Conservation (phyloP, 2,797 vertebrate genomes). For the Sus cebifrons region DNA sequence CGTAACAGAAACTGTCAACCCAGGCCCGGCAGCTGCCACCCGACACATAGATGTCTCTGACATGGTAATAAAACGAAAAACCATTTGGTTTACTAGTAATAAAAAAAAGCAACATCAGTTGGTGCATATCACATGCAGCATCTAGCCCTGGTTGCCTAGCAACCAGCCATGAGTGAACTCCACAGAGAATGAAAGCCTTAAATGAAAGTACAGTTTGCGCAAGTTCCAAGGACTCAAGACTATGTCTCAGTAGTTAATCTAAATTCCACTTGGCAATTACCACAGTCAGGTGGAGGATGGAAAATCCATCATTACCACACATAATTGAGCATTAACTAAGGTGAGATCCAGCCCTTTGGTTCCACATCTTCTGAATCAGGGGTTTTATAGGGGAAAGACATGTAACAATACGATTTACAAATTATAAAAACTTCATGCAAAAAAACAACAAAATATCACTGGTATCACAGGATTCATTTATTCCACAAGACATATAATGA, state of each 20-base stretch:
- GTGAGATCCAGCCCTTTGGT: neutral
- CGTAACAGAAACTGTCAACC: slow-evolving; percentile 63
- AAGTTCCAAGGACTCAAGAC: slow-evolving; percentile 82
- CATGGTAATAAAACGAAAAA: slow-evolving; percentile 80
- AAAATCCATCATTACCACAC: slow-evolving; percentile 68
- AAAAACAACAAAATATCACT: slow-evolving; percentile 29
- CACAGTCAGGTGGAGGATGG: slow-evolving; percentile 56
- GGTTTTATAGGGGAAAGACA: neutral
- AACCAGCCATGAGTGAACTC: slow-evolving; percentile 77
- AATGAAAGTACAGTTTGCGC: slow-evolving; percentile 71
- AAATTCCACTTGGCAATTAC: slow-evolving; percentile 80
- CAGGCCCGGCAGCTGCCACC: slow-evolving; percentile 71
- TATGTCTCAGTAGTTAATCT: slow-evolving; percentile 77
- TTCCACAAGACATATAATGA: slow-evolving; percentile 18
- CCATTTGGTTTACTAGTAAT: slow-evolving; percentile 81
- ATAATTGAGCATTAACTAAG: slow-evolving; percentile 65
- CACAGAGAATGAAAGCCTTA: slow-evolving; percentile 77
- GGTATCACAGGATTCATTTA: neutral
- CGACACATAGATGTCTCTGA: slow-evolving; percentile 68
- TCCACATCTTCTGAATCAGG: slow-evolving; percentile 62
- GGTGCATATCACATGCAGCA: slow-evolving; percentile 76
- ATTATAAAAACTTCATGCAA: slow-evolving; percentile 57
- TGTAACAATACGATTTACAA: slow-evolving; percentile 51
- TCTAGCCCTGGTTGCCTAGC: slow-evolving; percentile 79
- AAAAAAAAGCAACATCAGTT: slow-evolving; percentile 76